Percentiles rank a stretch among this genome's conserved stretches.
These are phyloP conservation scores for Chloroceryle aenea DNA, from an alignment of 2,113 vertebrate genomes.

Conservation along the genomic window DNA sequence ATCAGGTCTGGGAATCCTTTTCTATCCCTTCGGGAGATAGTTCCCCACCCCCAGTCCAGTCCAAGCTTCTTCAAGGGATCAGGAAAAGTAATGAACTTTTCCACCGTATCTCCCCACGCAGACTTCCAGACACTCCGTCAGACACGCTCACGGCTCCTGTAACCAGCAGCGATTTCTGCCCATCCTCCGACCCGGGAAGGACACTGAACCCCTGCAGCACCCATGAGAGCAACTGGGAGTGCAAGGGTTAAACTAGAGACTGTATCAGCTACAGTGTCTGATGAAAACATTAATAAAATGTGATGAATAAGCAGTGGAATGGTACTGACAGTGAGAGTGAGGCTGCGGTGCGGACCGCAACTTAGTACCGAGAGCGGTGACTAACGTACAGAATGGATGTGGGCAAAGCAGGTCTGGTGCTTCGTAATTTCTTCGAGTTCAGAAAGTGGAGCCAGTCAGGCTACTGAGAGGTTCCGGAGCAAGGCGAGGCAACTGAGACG, in stretches of 20 bases:
- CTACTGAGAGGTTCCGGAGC: neutral
- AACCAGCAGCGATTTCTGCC: neutral
- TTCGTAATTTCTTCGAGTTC: neutral
- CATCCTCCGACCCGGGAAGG: neutral
- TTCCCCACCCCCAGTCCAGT: neutral
- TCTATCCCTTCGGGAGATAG: neutral
- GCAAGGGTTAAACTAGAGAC: neutral
- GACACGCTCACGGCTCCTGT: neutral
- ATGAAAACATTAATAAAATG: neutral
- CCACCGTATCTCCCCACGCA: neutral
- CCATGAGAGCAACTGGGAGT: neutral
- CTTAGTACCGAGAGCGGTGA: neutral
- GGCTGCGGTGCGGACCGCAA: neutral
- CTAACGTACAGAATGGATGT: neutral
- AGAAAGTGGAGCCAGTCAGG: neutral
- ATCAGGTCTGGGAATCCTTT: neutral
- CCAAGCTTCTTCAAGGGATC: constrained; percentile 9
- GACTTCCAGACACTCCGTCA: neutral
- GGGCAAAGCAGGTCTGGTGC: neutral
- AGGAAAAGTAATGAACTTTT: constrained; percentile 41
- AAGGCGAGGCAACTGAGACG: neutral
- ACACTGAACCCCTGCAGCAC: neutral
- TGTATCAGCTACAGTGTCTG: neutral
- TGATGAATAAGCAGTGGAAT: neutral
- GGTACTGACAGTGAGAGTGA: neutral